Base-by-base conservation (phyloP, 23 tunicate species). In the Ascidia mentula region DNA sequence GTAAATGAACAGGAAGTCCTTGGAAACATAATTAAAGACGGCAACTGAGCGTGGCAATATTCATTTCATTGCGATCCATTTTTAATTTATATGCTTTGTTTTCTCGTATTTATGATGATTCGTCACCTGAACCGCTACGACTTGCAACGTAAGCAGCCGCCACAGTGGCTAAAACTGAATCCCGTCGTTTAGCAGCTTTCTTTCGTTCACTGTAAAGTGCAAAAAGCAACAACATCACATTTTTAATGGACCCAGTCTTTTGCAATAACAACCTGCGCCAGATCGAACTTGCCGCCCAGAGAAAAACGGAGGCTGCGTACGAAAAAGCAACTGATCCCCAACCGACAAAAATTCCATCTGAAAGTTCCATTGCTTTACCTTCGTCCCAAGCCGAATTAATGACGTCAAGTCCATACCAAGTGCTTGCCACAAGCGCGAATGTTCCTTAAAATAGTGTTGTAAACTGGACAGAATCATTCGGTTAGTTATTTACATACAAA, bases 361-460 rank as follows among this genome's bases (percentile, higher is more conserved):
- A 76, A 6, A 87, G 69, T 70, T 87, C 92, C 35, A 74, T 42
- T 7, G 85, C 79, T 38, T 35, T 40, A 13, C 78, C 78, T 17
- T 87, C 77, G 36, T 40, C 81, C 86, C 92, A 81, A n/a, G 77
- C 92, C 15, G 78, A 81, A 39, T 87, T 65, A 71, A 87, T 80
- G 26, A 87, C 92, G 31, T 87, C 86, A n/a, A 87, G 79, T 6
- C 76, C 92, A 46, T 87, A 87, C 92, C 92, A 87, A 30, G 92
- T 80, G 40, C 84, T 81, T 40, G 92, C 59, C 2, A 76, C 73
- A 33, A 81, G 36, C 34, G 46, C 75, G 46, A 77, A 76, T 5
- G 77, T 75, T 22, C 92, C 92, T 87, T 6, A 69, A 69, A 53
- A 82, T 20, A 53, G 22, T 28, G 7, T 53, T 6, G 22, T 6